These are phyloP conservation scores for Brotogeris chrysoptera DNA, from an alignment of 2,797 vertebrate species.

Conservation along the genomic window DNA sequence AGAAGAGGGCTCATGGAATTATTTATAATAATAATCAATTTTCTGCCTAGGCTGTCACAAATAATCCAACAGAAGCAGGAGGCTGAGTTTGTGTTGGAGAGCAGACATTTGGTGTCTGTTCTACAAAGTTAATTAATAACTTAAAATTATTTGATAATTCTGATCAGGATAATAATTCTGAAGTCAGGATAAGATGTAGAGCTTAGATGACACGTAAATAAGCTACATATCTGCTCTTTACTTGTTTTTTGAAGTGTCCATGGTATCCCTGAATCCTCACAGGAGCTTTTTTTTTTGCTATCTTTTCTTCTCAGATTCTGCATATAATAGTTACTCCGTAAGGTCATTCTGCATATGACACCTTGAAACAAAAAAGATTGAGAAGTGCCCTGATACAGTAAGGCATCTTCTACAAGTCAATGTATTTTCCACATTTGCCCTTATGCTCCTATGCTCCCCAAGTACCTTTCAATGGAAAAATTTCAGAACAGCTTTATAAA, in stretches of 20 bases:
- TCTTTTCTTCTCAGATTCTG: neutral
- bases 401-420: neutral
- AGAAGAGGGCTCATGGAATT: neutral
- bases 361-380: neutral
- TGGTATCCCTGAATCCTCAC: neutral
- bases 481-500: neutral
- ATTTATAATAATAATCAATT: neutral
- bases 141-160: neutral
- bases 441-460: neutral
- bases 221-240: neutral
- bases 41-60: neutral
- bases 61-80: neutral
- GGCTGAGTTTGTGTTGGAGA: neutral
- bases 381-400: neutral
- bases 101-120: neutral
- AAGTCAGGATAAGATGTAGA: neutral
- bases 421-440: neutral
- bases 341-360: neutral
- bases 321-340: fast-evolving
- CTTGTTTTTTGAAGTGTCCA: neutral
- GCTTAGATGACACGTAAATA: neutral
- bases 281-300: neutral
- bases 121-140: neutral
- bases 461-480: neutral
- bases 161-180: neutral